phyloP scores from a whole-genome alignment of 2,797 vertebrate genomes.

The Sebastes diploproa region DNA sequence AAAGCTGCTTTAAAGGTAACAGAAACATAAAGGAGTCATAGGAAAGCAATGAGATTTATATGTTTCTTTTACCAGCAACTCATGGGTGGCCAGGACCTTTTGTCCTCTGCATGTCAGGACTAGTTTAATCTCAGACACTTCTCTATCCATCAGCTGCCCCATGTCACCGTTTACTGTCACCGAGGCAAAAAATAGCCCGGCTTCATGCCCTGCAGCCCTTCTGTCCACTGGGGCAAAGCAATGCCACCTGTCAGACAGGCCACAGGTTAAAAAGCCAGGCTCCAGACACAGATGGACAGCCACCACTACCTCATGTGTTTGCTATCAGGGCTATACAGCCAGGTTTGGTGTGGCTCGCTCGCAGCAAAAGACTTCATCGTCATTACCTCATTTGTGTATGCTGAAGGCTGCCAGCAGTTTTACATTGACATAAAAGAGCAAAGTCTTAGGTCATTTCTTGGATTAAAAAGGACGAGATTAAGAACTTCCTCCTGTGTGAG shows the following conservation, averaged over 20 bases:
- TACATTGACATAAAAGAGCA: slow-evolving; percentile 40
- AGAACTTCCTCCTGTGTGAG: slow-evolving; percentile 29
- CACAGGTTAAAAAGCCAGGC: slow-evolving; percentile 58
- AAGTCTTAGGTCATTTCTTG: slow-evolving; percentile 43
- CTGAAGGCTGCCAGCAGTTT: slow-evolving; percentile 12
- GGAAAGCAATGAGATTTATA: background rate
- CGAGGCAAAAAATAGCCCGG: slow-evolving; percentile 66
- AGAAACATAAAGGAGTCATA: background rate
- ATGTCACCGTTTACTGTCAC: slow-evolving; percentile 52
- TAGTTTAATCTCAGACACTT: slow-evolving; percentile 44
- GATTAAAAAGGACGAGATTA: slow-evolving; percentile 39
- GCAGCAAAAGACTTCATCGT: slow-evolving; percentile 26
- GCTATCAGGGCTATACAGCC: slow-evolving; percentile 47
- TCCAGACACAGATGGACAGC: slow-evolving; percentile 59
- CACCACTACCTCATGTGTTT: slow-evolving; percentile 62
- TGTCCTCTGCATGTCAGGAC: slow-evolving; percentile 42
- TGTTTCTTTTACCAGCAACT: background rate
- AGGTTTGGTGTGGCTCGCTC: slow-evolving; percentile 52
- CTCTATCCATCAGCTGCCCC: slow-evolving; percentile 64
- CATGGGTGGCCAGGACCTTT: slow-evolving; percentile 43
- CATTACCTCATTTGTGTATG: slow-evolving; percentile 63
- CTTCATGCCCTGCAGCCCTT: background rate
- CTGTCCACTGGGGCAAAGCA: slow-evolving; percentile 48
- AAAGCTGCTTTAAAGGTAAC: background rate
- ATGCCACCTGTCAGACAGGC: slow-evolving; percentile 67